A percentile compares a stretch with the other conserved stretches of the same genome.
Conservation (phyloP, 2,888 invertebrate species). For the Carterocephalus palaemon region DNA sequence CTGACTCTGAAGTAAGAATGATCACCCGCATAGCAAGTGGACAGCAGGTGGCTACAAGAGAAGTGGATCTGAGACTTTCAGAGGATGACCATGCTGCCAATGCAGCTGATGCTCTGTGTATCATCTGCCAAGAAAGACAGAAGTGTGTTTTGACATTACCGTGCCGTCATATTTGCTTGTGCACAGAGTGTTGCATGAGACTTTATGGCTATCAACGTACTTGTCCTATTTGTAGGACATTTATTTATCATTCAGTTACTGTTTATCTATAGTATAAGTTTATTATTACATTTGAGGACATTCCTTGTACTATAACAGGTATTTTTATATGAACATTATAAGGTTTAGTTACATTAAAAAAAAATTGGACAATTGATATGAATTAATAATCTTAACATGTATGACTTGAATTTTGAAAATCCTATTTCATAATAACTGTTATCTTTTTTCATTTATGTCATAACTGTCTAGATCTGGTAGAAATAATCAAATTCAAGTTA, state of each 20-base stretch:
- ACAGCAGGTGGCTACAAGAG: conserved; percentile 44
- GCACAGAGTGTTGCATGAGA: conserved; percentile 70
- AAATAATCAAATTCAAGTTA: conserved; percentile 30
- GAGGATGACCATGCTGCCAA: conserved; percentile 41
- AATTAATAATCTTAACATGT: too few relatives aligned
- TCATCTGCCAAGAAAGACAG: conserved; percentile 76
- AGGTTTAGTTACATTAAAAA: too few relatives aligned
- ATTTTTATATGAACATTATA: too few relatives aligned
- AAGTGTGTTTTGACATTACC: conserved; percentile 78
- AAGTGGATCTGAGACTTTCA: conserved; percentile 34
- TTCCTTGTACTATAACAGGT: neutral
- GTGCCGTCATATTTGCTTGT: conserved; percentile 78
- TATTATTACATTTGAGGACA: neutral
- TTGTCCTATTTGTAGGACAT: conserved; percentile 77
- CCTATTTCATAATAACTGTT: too few relatives aligned
- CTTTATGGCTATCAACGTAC: conserved; percentile 70
- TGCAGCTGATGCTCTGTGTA: conserved; percentile 65
- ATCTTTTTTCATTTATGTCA: conserved; percentile 4
- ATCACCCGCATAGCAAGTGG: conserved; percentile 56
- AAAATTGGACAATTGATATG: too few relatives aligned
- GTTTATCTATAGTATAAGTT: conserved; percentile 64
- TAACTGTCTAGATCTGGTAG: conserved; percentile 23
- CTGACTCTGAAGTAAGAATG: conserved; percentile 59
- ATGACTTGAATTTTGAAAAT: too few relatives aligned
- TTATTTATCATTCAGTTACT: conserved; percentile 76